Percentiles rank a stretch among this genome's conserved stretches.
Evolutionary conservation across 2,797 vertebrate species (phyloP).

Genomic region (Acanthurus leucopareius): DNA sequence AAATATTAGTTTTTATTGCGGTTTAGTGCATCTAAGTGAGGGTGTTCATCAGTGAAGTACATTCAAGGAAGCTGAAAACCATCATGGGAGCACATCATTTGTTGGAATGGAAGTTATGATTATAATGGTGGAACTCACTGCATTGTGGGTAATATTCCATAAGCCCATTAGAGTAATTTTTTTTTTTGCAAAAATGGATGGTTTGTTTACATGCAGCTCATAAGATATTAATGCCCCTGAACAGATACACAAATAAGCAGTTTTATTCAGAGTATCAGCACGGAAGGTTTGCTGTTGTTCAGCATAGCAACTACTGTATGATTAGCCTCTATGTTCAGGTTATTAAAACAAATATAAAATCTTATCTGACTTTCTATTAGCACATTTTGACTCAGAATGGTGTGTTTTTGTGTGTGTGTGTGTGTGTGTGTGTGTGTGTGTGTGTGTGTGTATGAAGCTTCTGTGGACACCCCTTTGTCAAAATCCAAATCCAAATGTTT

Average conservation of each 20-base stretch:
- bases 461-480: not conserved
- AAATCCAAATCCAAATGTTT: slow-evolving; percentile 29
- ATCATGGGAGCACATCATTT: slow-evolving; percentile 17
- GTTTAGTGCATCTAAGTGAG: not conserved
- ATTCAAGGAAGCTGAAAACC: slow-evolving; percentile 12
- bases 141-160: slow-evolving; percentile 13
- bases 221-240: slow-evolving; percentile 33
- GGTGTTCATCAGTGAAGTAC: slow-evolving; percentile 15
- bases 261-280: slow-evolving; percentile 57
- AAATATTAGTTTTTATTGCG: not conserved
- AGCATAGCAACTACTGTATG: slow-evolving; percentile 13
- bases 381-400: slow-evolving; percentile 13
- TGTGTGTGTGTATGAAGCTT: not conserved
- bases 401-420: not conserved
- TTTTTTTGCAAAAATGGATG: not conserved
- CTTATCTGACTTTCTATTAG: slow-evolving; percentile 5
- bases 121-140: not conserved
- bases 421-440: no score
- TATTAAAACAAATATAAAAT: slow-evolving; percentile 31
- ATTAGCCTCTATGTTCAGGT: not conserved
- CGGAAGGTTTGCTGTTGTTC: slow-evolving; percentile 15
- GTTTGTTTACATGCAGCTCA: slow-evolving; percentile 20
- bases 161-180: not conserved
- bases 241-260: slow-evolving; percentile 43
- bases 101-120: slow-evolving; percentile 8